These are phyloP conservation scores for Eupsittula cactorum DNA, from an alignment of 2,113 vertebrate genomes.

Conservation along the genomic window DNA sequence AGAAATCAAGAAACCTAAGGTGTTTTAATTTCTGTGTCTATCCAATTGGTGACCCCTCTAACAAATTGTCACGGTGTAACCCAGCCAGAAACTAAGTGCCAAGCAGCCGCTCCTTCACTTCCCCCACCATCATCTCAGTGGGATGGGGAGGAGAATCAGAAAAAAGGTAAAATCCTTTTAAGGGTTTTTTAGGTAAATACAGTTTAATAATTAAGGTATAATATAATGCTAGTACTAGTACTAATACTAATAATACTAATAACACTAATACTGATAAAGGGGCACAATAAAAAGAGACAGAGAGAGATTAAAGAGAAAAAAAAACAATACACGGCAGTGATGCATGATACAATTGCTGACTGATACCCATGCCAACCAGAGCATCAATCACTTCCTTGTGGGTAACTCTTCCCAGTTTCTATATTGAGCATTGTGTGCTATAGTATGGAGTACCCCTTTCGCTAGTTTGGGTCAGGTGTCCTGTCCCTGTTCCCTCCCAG, in stretches of 20 bases:
- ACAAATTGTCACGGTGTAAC: not conserved
- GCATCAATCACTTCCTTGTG: not conserved
- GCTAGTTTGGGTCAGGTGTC: not conserved
- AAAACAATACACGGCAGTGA: not conserved
- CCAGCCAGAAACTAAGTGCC: not conserved
- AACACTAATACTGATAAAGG: not conserved
- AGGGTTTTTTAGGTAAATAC: not conserved
- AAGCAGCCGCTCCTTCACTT: not conserved
- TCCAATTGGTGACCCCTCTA: not conserved
- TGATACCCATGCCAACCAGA: not conserved
- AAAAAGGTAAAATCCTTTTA: not conserved
- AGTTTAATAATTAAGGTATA: not conserved
- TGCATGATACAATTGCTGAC: not conserved
- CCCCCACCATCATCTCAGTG: not conserved
- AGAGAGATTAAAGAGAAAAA: not conserved
- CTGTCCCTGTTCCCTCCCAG: not conserved
- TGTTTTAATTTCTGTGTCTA: not conserved
- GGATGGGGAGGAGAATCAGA: not conserved
- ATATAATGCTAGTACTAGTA: not conserved
- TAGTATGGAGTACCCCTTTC: not conserved
- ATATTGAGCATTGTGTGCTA: not conserved
- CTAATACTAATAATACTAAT: not conserved
- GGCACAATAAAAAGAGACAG: not conserved
- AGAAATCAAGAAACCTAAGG: not conserved
- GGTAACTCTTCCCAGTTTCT: not conserved